Evolutionary conservation across 2,113 vertebrate genomes (phyloP).

Genomic region (Lampris megalopsis): DNA sequence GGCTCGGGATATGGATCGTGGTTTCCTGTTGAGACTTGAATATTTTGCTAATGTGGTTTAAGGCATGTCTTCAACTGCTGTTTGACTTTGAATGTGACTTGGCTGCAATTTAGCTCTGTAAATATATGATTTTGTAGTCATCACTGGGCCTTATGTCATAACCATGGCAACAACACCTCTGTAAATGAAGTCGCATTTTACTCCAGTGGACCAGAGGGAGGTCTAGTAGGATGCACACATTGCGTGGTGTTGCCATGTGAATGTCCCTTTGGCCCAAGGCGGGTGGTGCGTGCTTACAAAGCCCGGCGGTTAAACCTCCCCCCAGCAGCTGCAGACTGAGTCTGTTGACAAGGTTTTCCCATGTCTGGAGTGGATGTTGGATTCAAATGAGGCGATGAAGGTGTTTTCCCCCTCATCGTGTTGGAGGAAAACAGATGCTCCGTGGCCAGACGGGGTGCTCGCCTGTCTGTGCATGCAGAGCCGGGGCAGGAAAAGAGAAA

Average conservation of each 20-base stretch:
- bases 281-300: conserved; percentile 6
- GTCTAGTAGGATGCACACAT: conserved; percentile 19
- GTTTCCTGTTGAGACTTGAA: too few relatives aligned
- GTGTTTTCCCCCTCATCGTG: neutral
- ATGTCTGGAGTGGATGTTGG: conserved; percentile 15
- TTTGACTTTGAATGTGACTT: too few relatives aligned
- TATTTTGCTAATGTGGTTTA: too few relatives aligned
- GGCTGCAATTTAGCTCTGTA: neutral
- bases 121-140: neutral
- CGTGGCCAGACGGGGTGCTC: conserved; percentile 30
- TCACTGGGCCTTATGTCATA: conserved; percentile 21
- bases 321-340: neutral
- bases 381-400: neutral
- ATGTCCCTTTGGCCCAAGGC: conserved; percentile 15
- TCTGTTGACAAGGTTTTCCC: conserved; percentile 23
- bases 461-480: conserved; percentile 35
- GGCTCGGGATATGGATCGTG: too few relatives aligned
- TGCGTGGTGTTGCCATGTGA: conserved; percentile 40
- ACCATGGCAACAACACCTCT: conserved; percentile 43
- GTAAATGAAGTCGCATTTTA: neutral
- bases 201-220: conserved; percentile 14
- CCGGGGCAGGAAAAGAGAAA: neutral
- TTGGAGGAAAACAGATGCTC: conserved; percentile 40
- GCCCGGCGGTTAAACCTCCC: conserved; percentile 12
- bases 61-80: too few relatives aligned